A percentile compares a stretch with the other conserved stretches of the same genome.
Evolutionary conservation across 2,888 invertebrate genomes (phyloP).

Genomic region (Thelaira solivaga): DNA sequence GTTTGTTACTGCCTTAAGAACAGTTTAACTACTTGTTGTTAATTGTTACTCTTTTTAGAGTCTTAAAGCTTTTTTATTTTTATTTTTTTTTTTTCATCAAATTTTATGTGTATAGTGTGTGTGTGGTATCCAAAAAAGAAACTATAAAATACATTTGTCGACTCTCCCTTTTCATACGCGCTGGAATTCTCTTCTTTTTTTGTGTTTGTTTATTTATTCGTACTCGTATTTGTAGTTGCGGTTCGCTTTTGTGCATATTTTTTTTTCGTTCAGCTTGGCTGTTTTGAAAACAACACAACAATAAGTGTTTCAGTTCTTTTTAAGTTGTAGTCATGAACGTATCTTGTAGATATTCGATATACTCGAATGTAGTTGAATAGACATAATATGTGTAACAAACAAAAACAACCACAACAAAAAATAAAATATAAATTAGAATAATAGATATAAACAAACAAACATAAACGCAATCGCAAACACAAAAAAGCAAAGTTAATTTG

Average conservation of each 20-base stretch:
- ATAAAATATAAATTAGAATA: not conserved
- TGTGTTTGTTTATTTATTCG: slow-evolving; percentile 18
- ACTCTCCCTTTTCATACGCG: slow-evolving; percentile 38
- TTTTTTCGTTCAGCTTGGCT: slow-evolving; percentile 41
- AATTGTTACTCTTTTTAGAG: not conserved
- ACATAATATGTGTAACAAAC: not conserved
- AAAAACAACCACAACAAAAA: slow-evolving; percentile 9
- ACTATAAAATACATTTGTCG: not conserved
- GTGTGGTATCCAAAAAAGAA: not conserved
- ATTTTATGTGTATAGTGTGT: not conserved
- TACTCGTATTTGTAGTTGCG: slow-evolving; percentile 15
- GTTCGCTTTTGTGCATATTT: slow-evolving; percentile 33
- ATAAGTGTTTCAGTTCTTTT: slow-evolving; percentile 61
- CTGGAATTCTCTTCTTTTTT: slow-evolving; percentile 37
- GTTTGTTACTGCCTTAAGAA: not conserved
- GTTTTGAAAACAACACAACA: slow-evolving; percentile 53
- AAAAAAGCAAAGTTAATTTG: slow-evolving; percentile 21
- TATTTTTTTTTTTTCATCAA: not conserved
- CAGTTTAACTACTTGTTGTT: not conserved
- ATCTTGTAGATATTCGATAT: slow-evolving; percentile 35
- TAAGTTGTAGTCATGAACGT: slow-evolving; percentile 63
- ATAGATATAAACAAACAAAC: slow-evolving; percentile 28
- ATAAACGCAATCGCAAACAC: not conserved
- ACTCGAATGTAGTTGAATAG: not conserved
- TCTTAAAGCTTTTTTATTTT: slow-evolving; percentile 2